Evolutionary conservation across 1,140 invertebrate species (phyloP), one percentile per base, ranked within the genome.

Genomic region (Catajapyx aquilonaris): DNA sequence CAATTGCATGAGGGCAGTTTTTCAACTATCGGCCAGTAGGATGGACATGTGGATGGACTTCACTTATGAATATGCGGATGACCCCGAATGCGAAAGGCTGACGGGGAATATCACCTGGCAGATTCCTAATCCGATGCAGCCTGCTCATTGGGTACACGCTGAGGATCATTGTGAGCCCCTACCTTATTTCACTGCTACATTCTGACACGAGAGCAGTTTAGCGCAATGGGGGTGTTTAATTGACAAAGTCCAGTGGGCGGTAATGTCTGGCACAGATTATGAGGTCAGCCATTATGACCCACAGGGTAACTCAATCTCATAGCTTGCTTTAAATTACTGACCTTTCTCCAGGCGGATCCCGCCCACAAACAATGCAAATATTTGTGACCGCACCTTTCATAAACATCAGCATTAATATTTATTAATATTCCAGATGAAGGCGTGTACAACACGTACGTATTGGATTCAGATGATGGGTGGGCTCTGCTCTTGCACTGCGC

Each of bases 401-500:
- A n/a, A n/a, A n/a, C n/a, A n/a, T n/a, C n/a, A n/a, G n/a, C n/a
- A n/a, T n/a, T n/a, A n/a, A n/a, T n/a, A n/a, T n/a, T n/a, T n/a
- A n/a, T n/a, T n/a, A n/a, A n/a, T n/a, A 16, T 44, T 54, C 35
- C 55, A 86, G 80, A 83, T 56, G 78, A 84, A 59, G 80, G 78
- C n/a, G 64, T 84, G 38, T 86, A 86, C 55, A 84, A 85, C 45
- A 85, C 81, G 0, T 84, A 80, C 47, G 71, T 86, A 0, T 48
- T 86, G 44, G 81, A 85, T 50, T 76, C 78, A 0, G 80, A 84
- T 52, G 81, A 81, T 51, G 71, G 68, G 2, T 86, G 80, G 80
- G 68, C 75, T 1, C 56, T 86, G 21, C 56, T 86, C 9, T 67
- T 86, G 48, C 81, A 86, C 49, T 86, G 81, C 45, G 80, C 80